A percentile compares a stretch with the other conserved stretches of the same genome.
Evolutionary conservation across 2,888 invertebrate species (phyloP).

Genomic region (Thalpophila matura): DNA sequence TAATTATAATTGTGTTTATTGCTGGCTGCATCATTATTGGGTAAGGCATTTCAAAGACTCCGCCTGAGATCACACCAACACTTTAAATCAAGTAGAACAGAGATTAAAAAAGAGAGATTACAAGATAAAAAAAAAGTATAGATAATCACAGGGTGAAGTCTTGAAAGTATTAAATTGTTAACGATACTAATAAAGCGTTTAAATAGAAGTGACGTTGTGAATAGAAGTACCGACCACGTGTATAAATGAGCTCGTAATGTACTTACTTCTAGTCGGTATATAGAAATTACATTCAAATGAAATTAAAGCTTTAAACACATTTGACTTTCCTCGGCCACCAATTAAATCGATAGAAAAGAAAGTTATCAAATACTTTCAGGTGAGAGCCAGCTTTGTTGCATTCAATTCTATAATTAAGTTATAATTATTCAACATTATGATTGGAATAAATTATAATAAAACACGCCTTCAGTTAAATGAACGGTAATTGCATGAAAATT

Average conservation of each 20-base stretch:
- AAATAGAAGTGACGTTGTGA: no score
- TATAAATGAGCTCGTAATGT: background rate
- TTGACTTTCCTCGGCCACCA: background rate
- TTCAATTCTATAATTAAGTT: constrained; percentile 5
- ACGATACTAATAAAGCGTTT: no score
- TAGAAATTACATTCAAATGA: constrained; percentile 19
- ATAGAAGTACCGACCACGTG: no score
- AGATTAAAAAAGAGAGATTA: no score
- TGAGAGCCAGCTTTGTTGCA: background rate
- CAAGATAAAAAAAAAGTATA: no score
- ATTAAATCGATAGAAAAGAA: constrained; percentile 10
- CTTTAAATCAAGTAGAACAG: no score
- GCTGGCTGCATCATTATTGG: no score
- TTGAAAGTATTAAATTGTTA: no score
- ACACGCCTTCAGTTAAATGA: background rate
- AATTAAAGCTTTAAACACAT: background rate
- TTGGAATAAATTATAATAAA: background rate
- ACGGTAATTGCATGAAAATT: constrained; percentile 5
- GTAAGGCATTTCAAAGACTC: no score
- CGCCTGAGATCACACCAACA: no score
- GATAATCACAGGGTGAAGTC: no score
- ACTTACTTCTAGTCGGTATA: background rate
- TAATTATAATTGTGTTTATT: no score
- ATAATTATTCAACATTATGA: constrained; percentile 13
- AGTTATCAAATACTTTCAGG: constrained; percentile 2